Base-by-base conservation (phyloP, 2,797 vertebrate species). In the Chaenodraco wilsoni region DNA sequence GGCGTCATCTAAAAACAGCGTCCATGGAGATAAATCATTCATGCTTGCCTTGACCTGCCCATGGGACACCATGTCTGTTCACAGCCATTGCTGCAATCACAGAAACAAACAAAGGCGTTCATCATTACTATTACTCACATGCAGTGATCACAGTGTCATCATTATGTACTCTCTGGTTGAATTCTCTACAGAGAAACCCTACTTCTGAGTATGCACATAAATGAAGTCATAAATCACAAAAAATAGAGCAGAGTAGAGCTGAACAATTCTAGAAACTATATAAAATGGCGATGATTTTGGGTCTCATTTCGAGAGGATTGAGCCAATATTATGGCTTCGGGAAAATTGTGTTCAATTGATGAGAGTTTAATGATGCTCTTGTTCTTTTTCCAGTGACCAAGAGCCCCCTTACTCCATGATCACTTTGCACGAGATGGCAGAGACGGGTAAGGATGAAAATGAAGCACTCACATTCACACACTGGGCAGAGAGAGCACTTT, bases 401-500 rank as follows among this genome's bases (percentile, higher is more conserved):
- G 98, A 99, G 88, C 98, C 98, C 66, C 98, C 98, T 9, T 99
- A 98, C 93, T 99, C 98, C 90, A 99, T 99, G 98, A 99, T 99
- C 92, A 99, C 98, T 13, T 94, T 99, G 91, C 98, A 99, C 46
- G 98, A 99, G 95, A 99, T 99, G 98, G 98, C 98, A 88, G 98
- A 99, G 95, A 99, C 98, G 58, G 98, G 98, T 99, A 95, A 94
- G 93, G 65, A 86, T 58, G 46, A 45, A 7, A 7, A 12, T 0
- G 16, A 10, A 21, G 60, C 33, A 27, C 37, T 7, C 44, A 16
- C 37, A 65, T 31, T 40, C 4, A 17, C 43, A 69, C 37, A 19
- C 14, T 17, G 5, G 43, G 7, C 23, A 3, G 8, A 40, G 8
- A 19, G 15, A 45, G 21, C 8, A 33, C 2, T 46, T 54, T 61